Evolutionary conservation across 2,888 invertebrate species (phyloP), one percentile per base, ranked within the genome.

Genomic region (Kryphioiulus occultus): DNA sequence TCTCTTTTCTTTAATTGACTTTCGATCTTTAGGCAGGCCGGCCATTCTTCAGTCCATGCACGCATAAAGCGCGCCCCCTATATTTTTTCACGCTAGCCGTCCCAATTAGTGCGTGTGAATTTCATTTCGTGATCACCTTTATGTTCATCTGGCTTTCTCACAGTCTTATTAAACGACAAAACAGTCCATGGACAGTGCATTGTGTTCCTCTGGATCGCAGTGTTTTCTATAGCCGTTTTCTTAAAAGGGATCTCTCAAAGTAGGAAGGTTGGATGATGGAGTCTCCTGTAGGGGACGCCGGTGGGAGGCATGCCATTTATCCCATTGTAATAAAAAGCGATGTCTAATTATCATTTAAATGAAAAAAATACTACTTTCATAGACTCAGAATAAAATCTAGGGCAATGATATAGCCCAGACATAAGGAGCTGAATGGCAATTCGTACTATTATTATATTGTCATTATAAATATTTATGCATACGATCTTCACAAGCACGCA

Each of bases 91-190:
- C 68, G 68, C 68, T 68, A 68, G 68, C 68, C 68, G 84, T 84
- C 84, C 84, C 35, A 84, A 84, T 84, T 84, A 84, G 84, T 84
- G 84, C 84, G 84, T 84, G 84, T 84, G 84, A 84, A 84, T 84
- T 84, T 84, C 84, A 84, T 84, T 84, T 35, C 84, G 84, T 84
- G 84, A 84, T 84, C 84, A 68, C 68, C 68, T 68, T 68, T 68
- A 68, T 68, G 68, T 68, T 26, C 26, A 68, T 68, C 68, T 26
- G 15, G 26, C 26, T 68, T 68, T 68, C 68, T 68, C 68, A 68
- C 68, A 68, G 68, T 68, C 68, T 26, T 68, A 68, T 68, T 68
- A 68, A 68, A 26, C 26, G 68, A 68, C 68, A 68, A 68, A 68
- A 68, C 68, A 68, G 68, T 68, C 68, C 68, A 68, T 68, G 68